Conservation (phyloP, 2,113 vertebrate species). For the Oncorhynchus masou region DNA sequence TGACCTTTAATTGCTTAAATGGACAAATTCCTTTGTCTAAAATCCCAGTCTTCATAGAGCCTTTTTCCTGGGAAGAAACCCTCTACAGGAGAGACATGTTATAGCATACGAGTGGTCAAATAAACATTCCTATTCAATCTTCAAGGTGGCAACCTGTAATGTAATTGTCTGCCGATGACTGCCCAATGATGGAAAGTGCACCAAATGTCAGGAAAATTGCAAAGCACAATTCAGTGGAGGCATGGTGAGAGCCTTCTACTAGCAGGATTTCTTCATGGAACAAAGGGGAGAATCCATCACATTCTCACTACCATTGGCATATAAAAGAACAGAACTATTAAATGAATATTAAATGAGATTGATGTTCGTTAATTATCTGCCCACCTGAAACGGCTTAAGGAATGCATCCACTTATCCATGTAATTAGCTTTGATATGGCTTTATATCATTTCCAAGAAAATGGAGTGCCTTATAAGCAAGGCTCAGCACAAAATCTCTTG, state of each 20-base stretch:
- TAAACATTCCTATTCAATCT: constrained; percentile 20
- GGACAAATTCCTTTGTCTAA: constrained; percentile 36
- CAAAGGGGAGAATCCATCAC: too few species aligned
- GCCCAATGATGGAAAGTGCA: constrained; percentile 23
- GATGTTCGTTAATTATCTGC: neutral
- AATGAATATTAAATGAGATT: neutral
- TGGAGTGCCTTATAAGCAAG: too few species aligned
- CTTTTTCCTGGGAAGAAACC: too few species aligned
- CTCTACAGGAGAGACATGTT: neutral
- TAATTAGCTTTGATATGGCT: constrained; percentile 26
- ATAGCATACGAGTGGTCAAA: constrained; percentile 13
- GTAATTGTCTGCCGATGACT: constrained; percentile 22
- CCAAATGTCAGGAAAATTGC: constrained; percentile 19
- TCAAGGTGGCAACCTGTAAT: constrained; percentile 28
- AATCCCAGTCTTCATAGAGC: neutral
- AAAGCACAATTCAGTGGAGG: neutral
- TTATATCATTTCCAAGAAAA: too few species aligned
- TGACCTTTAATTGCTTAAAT: constrained; percentile 26
- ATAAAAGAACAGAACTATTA: neutral
- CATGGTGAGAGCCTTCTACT: too few species aligned
- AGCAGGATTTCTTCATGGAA: too few species aligned
- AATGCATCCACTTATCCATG: constrained; percentile 9
- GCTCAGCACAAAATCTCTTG: too few species aligned
- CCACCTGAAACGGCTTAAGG: neutral
- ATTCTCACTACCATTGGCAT: too few species aligned